A percentile compares a stretch with the other conserved stretches of the same genome.
Conservation (phyloP, 2,113 vertebrate species). For the Spermophilus dauricus region DNA sequence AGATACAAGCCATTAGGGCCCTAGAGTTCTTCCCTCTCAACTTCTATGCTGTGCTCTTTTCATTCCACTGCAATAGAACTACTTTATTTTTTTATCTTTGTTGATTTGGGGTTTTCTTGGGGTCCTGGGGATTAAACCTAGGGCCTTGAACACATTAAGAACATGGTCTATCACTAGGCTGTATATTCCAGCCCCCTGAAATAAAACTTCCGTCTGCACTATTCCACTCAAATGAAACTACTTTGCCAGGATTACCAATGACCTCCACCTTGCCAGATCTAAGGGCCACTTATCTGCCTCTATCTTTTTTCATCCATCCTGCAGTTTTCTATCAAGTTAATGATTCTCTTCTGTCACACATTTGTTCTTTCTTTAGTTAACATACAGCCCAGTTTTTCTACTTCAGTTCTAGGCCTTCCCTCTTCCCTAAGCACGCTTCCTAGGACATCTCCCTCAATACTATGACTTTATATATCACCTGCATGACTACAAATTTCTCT, state of each 20-base stretch:
- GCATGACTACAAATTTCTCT: background rate
- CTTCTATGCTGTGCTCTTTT: background rate
- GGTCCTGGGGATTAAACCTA: background rate
- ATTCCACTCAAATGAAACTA: background rate
- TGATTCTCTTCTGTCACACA: background rate
- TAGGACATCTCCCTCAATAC: background rate
- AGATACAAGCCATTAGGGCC: background rate
- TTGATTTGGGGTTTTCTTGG: background rate
- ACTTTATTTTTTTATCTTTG: background rate
- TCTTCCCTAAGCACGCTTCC: constrained; percentile 7
- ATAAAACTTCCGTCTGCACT: background rate
- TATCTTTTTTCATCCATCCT: background rate
- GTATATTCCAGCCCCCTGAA: background rate
- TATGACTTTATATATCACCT: constrained; percentile 21
- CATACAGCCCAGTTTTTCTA: background rate
- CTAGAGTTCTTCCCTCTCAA: background rate
- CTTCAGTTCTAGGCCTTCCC: background rate
- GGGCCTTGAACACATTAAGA: background rate
- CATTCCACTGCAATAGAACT: background rate
- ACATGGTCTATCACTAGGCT: background rate
- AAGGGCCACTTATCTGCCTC: background rate
- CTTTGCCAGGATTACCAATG: constrained; percentile 2
- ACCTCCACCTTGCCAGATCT: background rate
- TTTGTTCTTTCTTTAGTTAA: background rate
- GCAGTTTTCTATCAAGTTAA: background rate